Evolutionary conservation across 1,140 invertebrate genomes (phyloP), one percentile per base, ranked within the genome.

Genomic region (Habropoda laboriosa): DNA sequence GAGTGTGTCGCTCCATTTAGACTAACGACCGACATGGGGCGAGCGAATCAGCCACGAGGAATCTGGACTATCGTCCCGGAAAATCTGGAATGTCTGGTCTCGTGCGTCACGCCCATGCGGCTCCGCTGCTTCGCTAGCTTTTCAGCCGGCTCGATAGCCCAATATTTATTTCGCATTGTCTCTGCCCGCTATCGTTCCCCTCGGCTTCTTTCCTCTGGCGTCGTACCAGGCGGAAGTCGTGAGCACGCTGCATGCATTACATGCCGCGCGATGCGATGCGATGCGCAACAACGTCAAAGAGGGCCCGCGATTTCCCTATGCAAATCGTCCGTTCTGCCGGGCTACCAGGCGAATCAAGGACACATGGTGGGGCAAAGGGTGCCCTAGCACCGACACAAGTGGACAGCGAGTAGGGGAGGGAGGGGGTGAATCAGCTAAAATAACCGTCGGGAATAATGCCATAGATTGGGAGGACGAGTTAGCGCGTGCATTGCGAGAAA

Each of bases 371-470:
- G 27, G 72, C 60, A 63, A 63, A 75, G 72, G 74, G 74, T 76
- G 74, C 30, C 42, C 51, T 32, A 21, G 8, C 61, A 40, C 18
- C 58, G n/a, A n/a, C 13, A 7, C 18, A 16, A 38, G 45, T 21
- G 42, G 42, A 38, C 18, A 60, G n/a, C n/a, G 13, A 40, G 30
- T 35, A 32, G 45, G 64, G 42, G 45, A 13, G 53, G 18, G 35
- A 42, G 58, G 64, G 82, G 70, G 32, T 32, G 57, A 68, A 35
- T 30, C 72, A 49, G 84, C 86, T 91, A 86, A 92, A 92, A 91
- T 92, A 92, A 92, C 89, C 85, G 85, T 81, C 82, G 82, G 82
- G 88, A 87, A 91, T 91, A 91, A 91, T 90, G 88, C 84, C 68
- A 83, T 87, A 89, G 87, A 90, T 90, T 86, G 88, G 88, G 83